A percentile compares a stretch with the other conserved stretches of the same genome.
These are phyloP conservation scores for Agrilus planipennis DNA, from an alignment of 1,140 invertebrate genomes.

Conservation along the genomic window DNA sequence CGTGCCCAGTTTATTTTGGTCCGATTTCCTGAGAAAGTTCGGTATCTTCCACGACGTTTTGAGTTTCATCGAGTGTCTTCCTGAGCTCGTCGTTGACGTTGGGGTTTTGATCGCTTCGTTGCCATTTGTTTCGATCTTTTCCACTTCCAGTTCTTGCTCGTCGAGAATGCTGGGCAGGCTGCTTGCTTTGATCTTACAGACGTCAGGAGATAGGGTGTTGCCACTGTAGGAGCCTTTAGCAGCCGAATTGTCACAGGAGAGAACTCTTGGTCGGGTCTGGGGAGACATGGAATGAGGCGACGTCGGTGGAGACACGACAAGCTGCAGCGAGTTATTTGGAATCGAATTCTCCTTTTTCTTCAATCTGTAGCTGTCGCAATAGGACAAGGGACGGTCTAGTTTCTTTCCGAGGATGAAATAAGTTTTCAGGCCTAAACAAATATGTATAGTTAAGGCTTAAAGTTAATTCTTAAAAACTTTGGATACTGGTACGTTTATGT, in stretches of 20 bases:
- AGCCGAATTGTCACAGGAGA: conserved; percentile 28
- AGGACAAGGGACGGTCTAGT: conserved; percentile 28
- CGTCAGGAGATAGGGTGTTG: conserved; percentile 44
- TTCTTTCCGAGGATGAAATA: conserved; percentile 59
- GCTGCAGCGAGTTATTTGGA: conserved; percentile 36
- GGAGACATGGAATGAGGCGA: conserved; percentile 33
- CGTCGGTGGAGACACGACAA: conserved; percentile 44
- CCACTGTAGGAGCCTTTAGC: conserved; percentile 31
- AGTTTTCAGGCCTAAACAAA: conserved; percentile 59
- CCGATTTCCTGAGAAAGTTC: conserved; percentile 46
- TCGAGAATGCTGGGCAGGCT: conserved; percentile 68
- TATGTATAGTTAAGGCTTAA: too few relatives aligned
- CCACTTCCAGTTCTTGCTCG: conserved; percentile 39
- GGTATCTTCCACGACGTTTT: conserved; percentile 51
- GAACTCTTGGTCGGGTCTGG: conserved; percentile 25
- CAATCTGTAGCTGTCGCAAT: conserved; percentile 24
- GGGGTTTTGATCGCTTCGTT: conserved; percentile 24
- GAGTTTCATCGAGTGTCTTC: conserved; percentile 42
- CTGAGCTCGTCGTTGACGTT: conserved; percentile 40
- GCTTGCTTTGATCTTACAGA: conserved; percentile 56
- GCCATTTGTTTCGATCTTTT: conserved; percentile 25
- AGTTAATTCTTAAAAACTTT: too few relatives aligned
- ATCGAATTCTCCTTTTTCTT: conserved; percentile 15
- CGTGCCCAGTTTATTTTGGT: conserved; percentile 12
- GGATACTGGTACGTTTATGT: not conserved